These are phyloP conservation scores for Drosophila eugracilis DNA, from an alignment of 1,140 invertebrate genomes.

Conservation along the genomic window DNA sequence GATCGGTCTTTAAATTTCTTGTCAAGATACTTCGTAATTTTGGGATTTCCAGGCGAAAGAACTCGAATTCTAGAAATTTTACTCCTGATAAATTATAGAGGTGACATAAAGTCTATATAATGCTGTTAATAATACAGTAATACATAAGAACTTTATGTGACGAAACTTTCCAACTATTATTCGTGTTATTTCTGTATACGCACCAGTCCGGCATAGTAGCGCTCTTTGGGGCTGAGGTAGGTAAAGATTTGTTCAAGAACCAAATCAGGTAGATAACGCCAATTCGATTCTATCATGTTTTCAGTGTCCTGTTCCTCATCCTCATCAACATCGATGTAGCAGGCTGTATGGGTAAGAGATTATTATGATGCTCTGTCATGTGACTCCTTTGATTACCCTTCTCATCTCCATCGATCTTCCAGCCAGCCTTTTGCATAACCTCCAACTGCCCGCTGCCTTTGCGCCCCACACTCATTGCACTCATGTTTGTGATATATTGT, in stretches of 20 bases:
- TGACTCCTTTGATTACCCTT: constrained; percentile 84
- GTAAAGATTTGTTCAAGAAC: constrained; percentile 92
- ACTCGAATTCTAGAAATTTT: too few relatives aligned
- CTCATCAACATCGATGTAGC: constrained; percentile 87
- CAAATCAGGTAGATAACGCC: constrained; percentile 91
- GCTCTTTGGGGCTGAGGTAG: constrained; percentile 88
- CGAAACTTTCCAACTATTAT: too few relatives aligned
- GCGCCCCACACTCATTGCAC: constrained; percentile 32
- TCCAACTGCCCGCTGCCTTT: constrained; percentile 57
- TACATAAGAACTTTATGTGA: too few relatives aligned
- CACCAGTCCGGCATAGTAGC: constrained; percentile 91
- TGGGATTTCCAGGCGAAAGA: too few relatives aligned
- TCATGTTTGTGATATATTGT: constrained; percentile 34
- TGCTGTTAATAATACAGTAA: too few relatives aligned
- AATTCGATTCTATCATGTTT: constrained; percentile 85
- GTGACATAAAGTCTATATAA: too few relatives aligned
- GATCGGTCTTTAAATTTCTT: too few relatives aligned
- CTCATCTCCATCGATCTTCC: constrained; percentile 87
- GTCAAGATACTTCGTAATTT: too few relatives aligned
- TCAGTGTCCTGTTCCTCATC: constrained; percentile 82
- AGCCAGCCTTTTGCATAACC: constrained; percentile 85
- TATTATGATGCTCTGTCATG: neutral
- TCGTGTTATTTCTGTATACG: constrained; percentile 71
- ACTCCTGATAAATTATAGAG: too few relatives aligned
- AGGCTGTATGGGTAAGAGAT: constrained; percentile 79